A percentile compares a stretch with the other conserved stretches of the same genome.
These are phyloP conservation scores for Cassiopea xamachana DNA, from an alignment of 30 jellyfish, hydroid and myxozoan genomes.

Conservation along the genomic window DNA sequence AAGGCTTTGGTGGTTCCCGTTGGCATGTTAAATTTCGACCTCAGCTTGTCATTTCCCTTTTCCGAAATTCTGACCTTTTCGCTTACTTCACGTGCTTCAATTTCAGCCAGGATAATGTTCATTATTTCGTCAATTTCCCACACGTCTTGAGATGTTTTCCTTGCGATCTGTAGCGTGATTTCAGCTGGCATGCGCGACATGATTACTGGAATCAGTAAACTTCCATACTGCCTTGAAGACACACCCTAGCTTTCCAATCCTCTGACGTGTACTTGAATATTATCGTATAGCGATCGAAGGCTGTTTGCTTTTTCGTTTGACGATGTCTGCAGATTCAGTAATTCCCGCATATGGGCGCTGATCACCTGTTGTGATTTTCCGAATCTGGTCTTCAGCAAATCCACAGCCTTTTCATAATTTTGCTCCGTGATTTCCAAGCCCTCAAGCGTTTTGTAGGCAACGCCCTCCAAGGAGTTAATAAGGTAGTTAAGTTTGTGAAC, in stretches of 20 bases:
- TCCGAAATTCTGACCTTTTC: not conserved
- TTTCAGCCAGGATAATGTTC: not conserved
- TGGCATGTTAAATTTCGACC: not conserved
- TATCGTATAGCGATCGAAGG: conserved; percentile 56
- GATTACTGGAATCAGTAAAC: conserved; percentile 67
- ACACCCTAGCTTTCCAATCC: conserved; percentile 68
- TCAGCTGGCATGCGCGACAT: conserved; percentile 56
- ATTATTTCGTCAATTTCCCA: not conserved
- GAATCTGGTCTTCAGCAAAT: conserved; percentile 44
- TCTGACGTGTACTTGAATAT: conserved; percentile 62
- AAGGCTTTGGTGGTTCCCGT: not conserved
- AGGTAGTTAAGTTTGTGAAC: conserved; percentile 61
- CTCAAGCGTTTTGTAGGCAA: conserved; percentile 46
- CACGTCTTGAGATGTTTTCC: not conserved
- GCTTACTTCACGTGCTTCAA: conserved; percentile 13
- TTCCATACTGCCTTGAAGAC: conserved; percentile 54
- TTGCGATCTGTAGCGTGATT: conserved; percentile 20
- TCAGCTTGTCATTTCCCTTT: not conserved
- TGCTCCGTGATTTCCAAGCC: conserved; percentile 64
- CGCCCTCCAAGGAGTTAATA: conserved; percentile 40
- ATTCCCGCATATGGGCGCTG: conserved; percentile 64
- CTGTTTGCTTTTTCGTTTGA: conserved; percentile 6
- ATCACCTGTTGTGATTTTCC: conserved; percentile 51
- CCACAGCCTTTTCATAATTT: conserved; percentile 46
- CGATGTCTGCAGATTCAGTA: conserved; percentile 33